Percentiles rank a stretch among this genome's conserved stretches.
These are phyloP conservation scores for Cyclura pinguis DNA, from an alignment of 2,797 vertebrate species.

Conservation along the genomic window DNA sequence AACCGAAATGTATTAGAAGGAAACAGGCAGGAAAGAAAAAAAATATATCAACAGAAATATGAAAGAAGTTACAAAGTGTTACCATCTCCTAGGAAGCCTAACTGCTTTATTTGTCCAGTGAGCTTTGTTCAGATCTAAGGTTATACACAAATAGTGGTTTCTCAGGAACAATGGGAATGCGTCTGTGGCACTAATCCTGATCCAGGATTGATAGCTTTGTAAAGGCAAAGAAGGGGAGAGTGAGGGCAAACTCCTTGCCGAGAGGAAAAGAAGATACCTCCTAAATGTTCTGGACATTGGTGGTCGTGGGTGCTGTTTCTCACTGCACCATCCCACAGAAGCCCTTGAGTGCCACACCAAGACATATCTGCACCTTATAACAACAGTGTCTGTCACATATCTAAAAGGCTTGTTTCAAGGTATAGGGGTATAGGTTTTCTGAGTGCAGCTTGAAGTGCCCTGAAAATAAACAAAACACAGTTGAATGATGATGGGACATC, in stretches of 20 bases:
- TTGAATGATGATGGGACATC: background rate
- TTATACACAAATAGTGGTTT: background rate
- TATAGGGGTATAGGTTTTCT: background rate
- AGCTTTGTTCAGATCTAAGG: background rate
- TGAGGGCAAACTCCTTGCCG: background rate
- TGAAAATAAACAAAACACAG: background rate
- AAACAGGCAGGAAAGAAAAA: background rate
- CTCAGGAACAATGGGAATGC: background rate
- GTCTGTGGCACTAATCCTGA: background rate
- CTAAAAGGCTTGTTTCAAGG: background rate
- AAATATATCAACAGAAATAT: too few relatives aligned
- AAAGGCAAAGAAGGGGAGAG: background rate
- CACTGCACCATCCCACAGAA: background rate
- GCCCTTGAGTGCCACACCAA: too few relatives aligned
- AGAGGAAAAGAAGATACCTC: background rate
- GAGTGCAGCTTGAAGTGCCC: background rate
- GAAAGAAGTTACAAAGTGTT: background rate
- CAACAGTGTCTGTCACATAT: background rate
- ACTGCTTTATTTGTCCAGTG: background rate
- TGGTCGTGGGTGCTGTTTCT: background rate
- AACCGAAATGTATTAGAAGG: background rate
- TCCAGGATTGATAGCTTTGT: background rate
- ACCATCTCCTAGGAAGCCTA: background rate
- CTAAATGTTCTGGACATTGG: background rate
- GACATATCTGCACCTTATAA: background rate